A percentile compares a stretch with the other conserved stretches of the same genome.
Evolutionary conservation across 2,113 vertebrate genomes (phyloP).

Genomic region (Semnornis frantzii): DNA sequence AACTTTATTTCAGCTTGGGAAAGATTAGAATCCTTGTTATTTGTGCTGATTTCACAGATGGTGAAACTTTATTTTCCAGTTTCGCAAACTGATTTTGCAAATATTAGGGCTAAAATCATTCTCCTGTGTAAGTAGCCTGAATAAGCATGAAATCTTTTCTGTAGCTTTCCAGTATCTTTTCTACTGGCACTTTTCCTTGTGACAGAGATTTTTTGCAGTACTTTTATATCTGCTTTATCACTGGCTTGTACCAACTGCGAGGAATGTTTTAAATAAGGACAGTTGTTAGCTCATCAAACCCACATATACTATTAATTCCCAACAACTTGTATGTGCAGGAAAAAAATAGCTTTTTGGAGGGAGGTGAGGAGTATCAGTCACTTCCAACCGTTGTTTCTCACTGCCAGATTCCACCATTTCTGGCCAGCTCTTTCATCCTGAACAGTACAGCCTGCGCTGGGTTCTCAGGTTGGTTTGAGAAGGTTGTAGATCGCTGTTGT

Average conservation of each 20-base stretch:
- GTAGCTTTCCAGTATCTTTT: neutral
- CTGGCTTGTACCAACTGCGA: neutral
- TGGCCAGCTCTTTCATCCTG: neutral
- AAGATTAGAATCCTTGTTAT: neutral
- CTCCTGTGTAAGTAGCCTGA: neutral
- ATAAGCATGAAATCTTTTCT: neutral
- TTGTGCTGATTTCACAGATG: neutral
- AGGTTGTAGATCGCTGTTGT: neutral
- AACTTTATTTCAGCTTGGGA: neutral
- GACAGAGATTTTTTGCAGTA: neutral
- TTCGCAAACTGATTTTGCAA: neutral
- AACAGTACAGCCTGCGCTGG: fast-evolving
- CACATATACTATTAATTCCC: neutral
- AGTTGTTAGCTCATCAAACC: neutral
- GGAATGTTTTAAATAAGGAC: neutral
- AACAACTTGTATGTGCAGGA: neutral
- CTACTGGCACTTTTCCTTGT: neutral
- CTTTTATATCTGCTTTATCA: neutral
- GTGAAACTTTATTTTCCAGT: neutral
- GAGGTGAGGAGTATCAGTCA: neutral
- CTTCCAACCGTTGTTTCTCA: neutral
- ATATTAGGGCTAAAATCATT: neutral
- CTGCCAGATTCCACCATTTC: neutral
- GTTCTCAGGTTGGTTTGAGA: neutral
- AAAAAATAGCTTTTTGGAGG: neutral